phyloP scores from a whole-genome alignment of 2,888 invertebrate species.

The Rhaphigaster nebulosa region DNA sequence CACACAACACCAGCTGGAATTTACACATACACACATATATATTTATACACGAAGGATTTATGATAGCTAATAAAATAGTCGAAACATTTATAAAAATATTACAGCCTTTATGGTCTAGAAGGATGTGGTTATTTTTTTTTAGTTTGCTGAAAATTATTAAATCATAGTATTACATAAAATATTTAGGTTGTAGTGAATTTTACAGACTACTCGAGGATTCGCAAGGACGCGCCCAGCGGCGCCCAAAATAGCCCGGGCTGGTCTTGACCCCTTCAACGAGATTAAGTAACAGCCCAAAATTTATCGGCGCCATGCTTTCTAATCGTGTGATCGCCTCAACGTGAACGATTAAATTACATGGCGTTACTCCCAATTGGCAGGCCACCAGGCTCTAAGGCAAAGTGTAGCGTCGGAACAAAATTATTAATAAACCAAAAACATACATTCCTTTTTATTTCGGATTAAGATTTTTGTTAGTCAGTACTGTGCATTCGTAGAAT shows the following conservation, averaged over 20 bases:
- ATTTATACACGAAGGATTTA: not conserved
- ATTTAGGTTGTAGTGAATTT: not conserved
- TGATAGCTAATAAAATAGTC: too few species aligned
- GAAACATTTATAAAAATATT: too few species aligned
- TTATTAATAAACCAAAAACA: not conserved
- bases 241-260: not conserved
- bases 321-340: constrained; percentile 29
- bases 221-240: too few species aligned
- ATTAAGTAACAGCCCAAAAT: constrained; percentile 35
- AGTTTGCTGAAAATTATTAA: too few species aligned
- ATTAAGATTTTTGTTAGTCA: too few species aligned
- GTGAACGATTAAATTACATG: constrained; percentile 41
- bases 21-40: too few species aligned
- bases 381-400: not conserved
- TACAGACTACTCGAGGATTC: not conserved
- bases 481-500: too few species aligned
- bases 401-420: not conserved
- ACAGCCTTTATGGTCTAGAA: too few species aligned
- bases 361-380: constrained; percentile 20
- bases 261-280: constrained; percentile 22
- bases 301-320: constrained; percentile 31
- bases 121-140: too few species aligned
- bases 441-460: not conserved
- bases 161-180: not conserved
- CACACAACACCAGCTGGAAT: too few species aligned